These are phyloP conservation scores for Pyrochroa serraticornis DNA, from an alignment of 2,888 invertebrate genomes.

Conservation along the genomic window DNA sequence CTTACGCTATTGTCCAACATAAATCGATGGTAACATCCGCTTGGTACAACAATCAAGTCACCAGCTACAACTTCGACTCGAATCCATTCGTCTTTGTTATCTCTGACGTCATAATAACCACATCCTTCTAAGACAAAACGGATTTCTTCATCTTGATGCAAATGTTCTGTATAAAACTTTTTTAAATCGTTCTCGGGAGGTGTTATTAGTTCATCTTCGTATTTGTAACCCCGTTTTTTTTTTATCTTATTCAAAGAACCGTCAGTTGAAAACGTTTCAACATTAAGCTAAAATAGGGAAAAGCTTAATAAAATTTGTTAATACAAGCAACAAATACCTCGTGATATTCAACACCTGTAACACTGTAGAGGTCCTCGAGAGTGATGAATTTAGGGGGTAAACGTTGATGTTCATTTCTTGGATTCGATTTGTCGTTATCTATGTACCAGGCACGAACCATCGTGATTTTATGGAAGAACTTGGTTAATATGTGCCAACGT, in stretches of 20 bases:
- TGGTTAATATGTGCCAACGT: too few relatives aligned
- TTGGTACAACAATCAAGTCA: conserved; percentile 88
- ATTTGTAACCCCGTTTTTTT: conserved; percentile 74
- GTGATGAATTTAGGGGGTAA: conserved; percentile 73
- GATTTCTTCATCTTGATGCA: conserved; percentile 93
- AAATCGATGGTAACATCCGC: conserved; percentile 94
- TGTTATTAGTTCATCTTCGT: conserved; percentile 77
- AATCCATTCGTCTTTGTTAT: conserved; percentile 83
- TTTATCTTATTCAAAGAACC: conserved; percentile 70
- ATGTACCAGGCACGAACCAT: conserved; percentile 88
- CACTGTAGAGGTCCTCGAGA: conserved; percentile 67
- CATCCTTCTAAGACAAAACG: conserved; percentile 83
- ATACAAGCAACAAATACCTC: conserved; percentile 63
- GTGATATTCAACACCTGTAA: conserved; percentile 84
- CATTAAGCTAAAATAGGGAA: conserved; percentile 53
- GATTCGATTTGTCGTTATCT: conserved; percentile 70
- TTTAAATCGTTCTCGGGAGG: conserved; percentile 84
- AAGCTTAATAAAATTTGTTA: too few relatives aligned
- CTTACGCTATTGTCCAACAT: conserved; percentile 79
- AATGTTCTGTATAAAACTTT: conserved; percentile 85
- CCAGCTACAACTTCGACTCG: conserved; percentile 81
- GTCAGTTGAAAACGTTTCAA: conserved; percentile 67
- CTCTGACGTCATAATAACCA: conserved; percentile 93
- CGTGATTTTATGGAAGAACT: conserved; percentile 31
- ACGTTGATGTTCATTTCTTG: conserved; percentile 78